Conservation (phyloP, 2,888 invertebrate species). For the Drosophila fungiperda region DNA sequence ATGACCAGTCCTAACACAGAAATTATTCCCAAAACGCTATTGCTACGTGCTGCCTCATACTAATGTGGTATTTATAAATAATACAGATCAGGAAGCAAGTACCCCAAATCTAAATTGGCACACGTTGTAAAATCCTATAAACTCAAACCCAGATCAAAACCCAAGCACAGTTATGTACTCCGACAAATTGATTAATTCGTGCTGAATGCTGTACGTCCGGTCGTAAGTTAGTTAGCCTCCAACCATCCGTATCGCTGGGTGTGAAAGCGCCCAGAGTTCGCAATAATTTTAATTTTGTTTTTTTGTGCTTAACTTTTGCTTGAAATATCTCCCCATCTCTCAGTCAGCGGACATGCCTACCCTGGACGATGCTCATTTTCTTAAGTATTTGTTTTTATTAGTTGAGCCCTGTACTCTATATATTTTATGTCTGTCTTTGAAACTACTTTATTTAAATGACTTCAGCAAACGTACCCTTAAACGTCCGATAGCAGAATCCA, state of each 20-base stretch:
- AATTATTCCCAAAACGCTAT: constrained; percentile 9
- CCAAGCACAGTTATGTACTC: constrained; percentile 32
- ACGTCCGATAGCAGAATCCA: constrained; percentile 14
- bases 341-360: constrained; percentile 8
- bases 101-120: constrained; percentile 34
- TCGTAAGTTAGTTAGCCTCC: constrained; percentile 47
- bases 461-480: constrained; percentile 44
- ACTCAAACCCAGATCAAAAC: background rate
- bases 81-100: constrained; percentile 53
- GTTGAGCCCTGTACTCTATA: background rate
- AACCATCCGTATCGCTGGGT: constrained; percentile 28
- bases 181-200: constrained; percentile 47
- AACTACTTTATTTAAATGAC: constrained; percentile 72
- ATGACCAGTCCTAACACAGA: constrained; percentile 3
- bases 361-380: constrained; percentile 56
- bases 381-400: constrained; percentile 59
- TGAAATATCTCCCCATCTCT: constrained; percentile 5
- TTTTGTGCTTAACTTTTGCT: constrained; percentile 18
- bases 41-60: constrained; percentile 52
- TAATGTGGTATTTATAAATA: constrained; percentile 60
- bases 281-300: constrained; percentile 56
- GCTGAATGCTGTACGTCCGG: constrained; percentile 9
- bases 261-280: constrained; percentile 30
- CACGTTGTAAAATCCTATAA: constrained; percentile 21
- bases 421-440: constrained; percentile 27